Base-by-base conservation (phyloP, 2,797 vertebrate species). In the Sciaenops ocellatus region DNA sequence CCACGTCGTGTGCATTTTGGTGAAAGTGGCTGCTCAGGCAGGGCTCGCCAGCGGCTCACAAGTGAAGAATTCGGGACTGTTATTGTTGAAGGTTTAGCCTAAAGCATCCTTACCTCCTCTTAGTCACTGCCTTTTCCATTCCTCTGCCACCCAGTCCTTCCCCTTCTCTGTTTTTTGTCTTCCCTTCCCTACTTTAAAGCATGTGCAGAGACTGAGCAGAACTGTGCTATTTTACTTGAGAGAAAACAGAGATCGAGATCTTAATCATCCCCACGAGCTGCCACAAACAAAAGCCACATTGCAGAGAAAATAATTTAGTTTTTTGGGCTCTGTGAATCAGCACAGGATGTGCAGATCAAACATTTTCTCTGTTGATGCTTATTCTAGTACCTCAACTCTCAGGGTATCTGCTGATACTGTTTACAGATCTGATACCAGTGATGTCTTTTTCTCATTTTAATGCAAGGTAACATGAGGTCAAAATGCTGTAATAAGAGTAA, bases 11-110 rank as follows among this genome's bases (percentile, higher is more conserved):
- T 74, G 68, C 62, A 69, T 76, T 55, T 77, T 4, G 46, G 69
- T 79, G 78, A 57, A 63, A 71, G 50, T 65, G 59, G 69, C 69
- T 44, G 64, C 26, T 85, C 70, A 73, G 57, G 18, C 52, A 22
- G 44, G 79, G 70, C 59, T 86, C 4, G 65, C 84, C 76, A 66
- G 82, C 41, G 54, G 86, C 81, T 76, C 71, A 63, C 38, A 56
- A 84, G 64, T 61, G 46, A 72, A 80, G 69, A 70, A 38, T 89
- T 82, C 8, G 13, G 30, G 61, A 41, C 57, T 83, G 80, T 87
- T 80, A 62, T 63, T 83, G 80, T 86, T 87, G 41, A 82, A 87
- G 78, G 79, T 81, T 78, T 84, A 67, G 78, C 83, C 84, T 79
- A 41, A 83, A 90, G 87, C 79, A 30, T 80, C 66, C 71, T 82